These are phyloP conservation scores for Chelonia mydas DNA, from an alignment of 2,797 vertebrate species.

Conservation along the genomic window DNA sequence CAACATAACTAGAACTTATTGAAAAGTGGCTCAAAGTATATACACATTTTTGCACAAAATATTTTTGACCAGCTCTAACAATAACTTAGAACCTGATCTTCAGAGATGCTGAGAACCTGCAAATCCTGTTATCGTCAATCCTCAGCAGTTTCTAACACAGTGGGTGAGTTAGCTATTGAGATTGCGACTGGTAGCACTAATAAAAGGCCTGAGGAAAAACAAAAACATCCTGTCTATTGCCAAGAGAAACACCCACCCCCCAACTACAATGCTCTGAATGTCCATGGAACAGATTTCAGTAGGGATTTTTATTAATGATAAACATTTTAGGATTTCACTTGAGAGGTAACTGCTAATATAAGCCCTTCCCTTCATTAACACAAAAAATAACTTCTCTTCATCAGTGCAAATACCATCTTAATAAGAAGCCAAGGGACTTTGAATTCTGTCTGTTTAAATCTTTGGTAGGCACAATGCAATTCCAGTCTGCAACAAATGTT, in stretches of 20 bases:
- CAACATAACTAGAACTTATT: neutral
- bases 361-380: neutral
- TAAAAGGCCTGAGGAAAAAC: neutral
- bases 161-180: neutral
- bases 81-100: neutral
- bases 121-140: neutral
- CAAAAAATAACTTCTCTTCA: neutral
- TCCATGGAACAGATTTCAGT: neutral
- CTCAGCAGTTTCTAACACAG: neutral
- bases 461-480: neutral
- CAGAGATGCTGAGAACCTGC: neutral
- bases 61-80: neutral
- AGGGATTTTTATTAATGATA: neutral
- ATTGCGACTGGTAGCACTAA: neutral
- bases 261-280: neutral
- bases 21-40: neutral
- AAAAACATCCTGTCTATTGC: neutral
- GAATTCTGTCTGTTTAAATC: neutral
- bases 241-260: neutral
- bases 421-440: neutral
- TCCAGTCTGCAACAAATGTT: neutral
- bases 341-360: neutral
- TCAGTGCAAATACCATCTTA: neutral
- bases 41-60: neutral
- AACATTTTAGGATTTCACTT: constrained; percentile 32